A percentile compares a stretch with the other conserved stretches of the same genome.
phyloP scores from a whole-genome alignment of 2,797 vertebrate genomes.

The Zalophus californianus region DNA sequence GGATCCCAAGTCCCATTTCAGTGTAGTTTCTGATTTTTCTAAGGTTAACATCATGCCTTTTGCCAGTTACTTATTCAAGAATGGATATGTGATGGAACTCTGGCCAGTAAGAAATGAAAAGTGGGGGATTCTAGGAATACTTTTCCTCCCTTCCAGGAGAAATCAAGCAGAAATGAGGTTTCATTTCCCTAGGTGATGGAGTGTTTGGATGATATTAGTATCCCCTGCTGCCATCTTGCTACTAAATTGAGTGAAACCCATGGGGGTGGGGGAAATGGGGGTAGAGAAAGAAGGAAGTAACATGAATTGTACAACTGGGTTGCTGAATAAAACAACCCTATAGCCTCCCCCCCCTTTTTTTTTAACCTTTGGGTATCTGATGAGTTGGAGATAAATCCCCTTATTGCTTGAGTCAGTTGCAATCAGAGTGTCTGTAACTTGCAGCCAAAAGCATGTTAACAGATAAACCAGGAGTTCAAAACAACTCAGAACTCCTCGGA shows the following conservation, averaged over 20 bases:
- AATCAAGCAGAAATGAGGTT: background rate
- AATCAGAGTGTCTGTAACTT: background rate
- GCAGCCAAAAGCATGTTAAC: background rate
- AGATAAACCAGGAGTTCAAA: background rate
- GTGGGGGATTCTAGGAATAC: background rate
- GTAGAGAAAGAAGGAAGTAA: background rate
- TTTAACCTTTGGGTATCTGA: background rate
- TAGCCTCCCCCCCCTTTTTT: background rate
- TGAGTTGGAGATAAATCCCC: background rate
- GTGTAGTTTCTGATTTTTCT: background rate
- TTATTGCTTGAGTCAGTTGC: background rate
- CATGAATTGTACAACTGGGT: no score
- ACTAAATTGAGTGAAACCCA: background rate
- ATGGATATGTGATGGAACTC: background rate
- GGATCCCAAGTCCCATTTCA: background rate
- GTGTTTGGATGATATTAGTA: background rate
- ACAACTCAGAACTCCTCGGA: background rate
- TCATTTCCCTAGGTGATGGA: background rate
- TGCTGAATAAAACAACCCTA: background rate
- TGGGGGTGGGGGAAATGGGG: accelerated
- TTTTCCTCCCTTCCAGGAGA: background rate
- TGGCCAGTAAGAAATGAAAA: background rate
- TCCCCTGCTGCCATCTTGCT: background rate
- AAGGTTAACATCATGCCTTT: background rate
- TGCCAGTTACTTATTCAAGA: background rate